Base-by-base conservation (phyloP, 2,888 invertebrate genomes). In the Ornithoptera alexandrae region DNA sequence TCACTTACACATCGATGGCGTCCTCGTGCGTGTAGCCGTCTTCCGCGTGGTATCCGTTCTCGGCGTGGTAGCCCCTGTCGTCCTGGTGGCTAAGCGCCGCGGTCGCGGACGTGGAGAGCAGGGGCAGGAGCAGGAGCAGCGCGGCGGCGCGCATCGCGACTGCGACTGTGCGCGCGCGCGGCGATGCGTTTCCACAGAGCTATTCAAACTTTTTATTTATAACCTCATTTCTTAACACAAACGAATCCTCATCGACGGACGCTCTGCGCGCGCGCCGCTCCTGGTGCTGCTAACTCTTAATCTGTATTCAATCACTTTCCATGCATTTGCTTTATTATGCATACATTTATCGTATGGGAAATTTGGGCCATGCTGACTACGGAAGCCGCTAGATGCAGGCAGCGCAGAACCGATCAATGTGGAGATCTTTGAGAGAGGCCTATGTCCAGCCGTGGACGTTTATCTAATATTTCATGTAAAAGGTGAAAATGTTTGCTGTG, bases 61-160 rank as follows among this genome's bases (percentile, higher is more conserved):
- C 91, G 24, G 84, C 85, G 76, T 84, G 83, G 80, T 92, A 91
- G 74, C 90, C 90, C 74, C 79, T 81, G 66, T 83, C 85, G 69
- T 87, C 85, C 72, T 84, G 82, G 75, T 84, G 82, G 75, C 82
- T 78, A 72, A 82, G 81, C 84, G 89, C 90, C 82, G 89, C 87
- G 89, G 73, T 70, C 64, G 74, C 84, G 10, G 8, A 90, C 30
- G 84, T 78, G 76, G 74, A 74, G 68, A 84, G 73, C 73, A 90
- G 84, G 74, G 89, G 86, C 75, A 84, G 68, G 70, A 80, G 84
- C 77, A 81, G 80, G 74, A 76, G 84, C 79, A 84, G 86, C 85
- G 84, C 84, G 83, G 88, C 85, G 88, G 88, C 88, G 84, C 90
- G 90, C 91, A 91, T 91, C 84, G 79, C 88, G 89, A 90, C 92